Conservation (phyloP, 2,113 vertebrate genomes). For the Alaudala cheleensis region DNA sequence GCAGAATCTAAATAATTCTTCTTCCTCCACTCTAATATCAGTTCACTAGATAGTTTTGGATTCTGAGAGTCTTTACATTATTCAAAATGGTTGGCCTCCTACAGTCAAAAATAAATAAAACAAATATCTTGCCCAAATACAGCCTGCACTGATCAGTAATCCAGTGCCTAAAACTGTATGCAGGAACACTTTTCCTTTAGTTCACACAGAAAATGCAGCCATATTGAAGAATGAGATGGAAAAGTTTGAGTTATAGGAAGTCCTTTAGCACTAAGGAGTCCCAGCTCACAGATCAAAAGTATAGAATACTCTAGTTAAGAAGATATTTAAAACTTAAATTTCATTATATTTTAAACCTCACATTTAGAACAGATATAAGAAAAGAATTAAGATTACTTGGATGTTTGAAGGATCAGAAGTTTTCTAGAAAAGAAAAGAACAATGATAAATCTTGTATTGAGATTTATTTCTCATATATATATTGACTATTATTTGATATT, state of each 20-base stretch:
- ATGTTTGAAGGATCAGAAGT: neutral
- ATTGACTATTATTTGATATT: neutral
- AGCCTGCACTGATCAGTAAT: neutral
- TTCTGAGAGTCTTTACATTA: neutral
- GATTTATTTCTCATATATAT: neutral
- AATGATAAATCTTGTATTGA: neutral
- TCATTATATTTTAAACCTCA: neutral
- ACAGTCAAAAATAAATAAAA: neutral
- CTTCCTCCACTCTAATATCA: neutral
- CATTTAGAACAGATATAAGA: neutral
- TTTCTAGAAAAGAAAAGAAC: neutral
- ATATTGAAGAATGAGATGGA: neutral
- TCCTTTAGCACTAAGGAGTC: neutral
- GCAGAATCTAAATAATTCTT: neutral
- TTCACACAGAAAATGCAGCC: neutral
- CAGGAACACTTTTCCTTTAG: neutral
- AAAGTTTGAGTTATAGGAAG: neutral
- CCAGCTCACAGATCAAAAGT: neutral
- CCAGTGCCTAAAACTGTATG: neutral
- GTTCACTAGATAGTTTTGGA: neutral
- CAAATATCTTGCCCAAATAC: neutral
- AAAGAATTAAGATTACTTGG: neutral
- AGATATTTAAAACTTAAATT: neutral
- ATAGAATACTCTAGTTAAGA: neutral
- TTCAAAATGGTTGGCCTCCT: neutral